Evolutionary conservation across 2,888 invertebrate species (phyloP).

Genomic region (Oscheius myriophilus): DNA sequence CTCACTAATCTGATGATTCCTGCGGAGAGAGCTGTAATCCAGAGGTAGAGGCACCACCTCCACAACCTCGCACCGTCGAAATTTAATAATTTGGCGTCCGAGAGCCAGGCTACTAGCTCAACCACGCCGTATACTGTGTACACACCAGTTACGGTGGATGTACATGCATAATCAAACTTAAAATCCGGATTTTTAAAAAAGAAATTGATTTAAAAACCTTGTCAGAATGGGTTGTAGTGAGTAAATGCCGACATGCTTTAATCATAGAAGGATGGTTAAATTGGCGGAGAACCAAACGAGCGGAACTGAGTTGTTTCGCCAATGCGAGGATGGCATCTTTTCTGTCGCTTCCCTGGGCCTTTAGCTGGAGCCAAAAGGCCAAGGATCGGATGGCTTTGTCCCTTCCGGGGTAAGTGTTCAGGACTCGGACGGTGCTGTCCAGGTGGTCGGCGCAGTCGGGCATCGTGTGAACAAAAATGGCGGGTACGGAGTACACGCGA

Average conservation of each 20-base stretch:
- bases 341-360: slow-evolving; percentile 30
- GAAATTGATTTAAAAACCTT: slow-evolving; percentile 1
- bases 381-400: slow-evolving; percentile 57
- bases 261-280: slow-evolving; percentile 62
- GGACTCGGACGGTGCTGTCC: slow-evolving; percentile 42
- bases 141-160: slow-evolving; percentile 53
- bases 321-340: slow-evolving; percentile 41
- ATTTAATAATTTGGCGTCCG: slow-evolving; percentile 57
- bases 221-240: slow-evolving; percentile 24
- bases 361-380: slow-evolving; percentile 50
- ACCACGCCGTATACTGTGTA: slow-evolving; percentile 63
- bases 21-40: slow-evolving; percentile 54
- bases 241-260: slow-evolving; percentile 47
- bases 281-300: slow-evolving; percentile 56
- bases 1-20: slow-evolving; percentile 50
- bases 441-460: slow-evolving; percentile 16
- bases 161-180: slow-evolving; percentile 29
- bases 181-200: background rate
- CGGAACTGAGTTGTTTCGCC: slow-evolving; percentile 57
- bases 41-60: slow-evolving; percentile 61
- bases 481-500: slow-evolving; percentile 26
- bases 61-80: slow-evolving; percentile 54
- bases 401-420: slow-evolving; percentile 51
- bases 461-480: too few species aligned
- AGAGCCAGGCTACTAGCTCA: slow-evolving; percentile 60